These are phyloP conservation scores for Xyrauchen texanus DNA, from an alignment of 2,113 vertebrate genomes.

Conservation along the genomic window DNA sequence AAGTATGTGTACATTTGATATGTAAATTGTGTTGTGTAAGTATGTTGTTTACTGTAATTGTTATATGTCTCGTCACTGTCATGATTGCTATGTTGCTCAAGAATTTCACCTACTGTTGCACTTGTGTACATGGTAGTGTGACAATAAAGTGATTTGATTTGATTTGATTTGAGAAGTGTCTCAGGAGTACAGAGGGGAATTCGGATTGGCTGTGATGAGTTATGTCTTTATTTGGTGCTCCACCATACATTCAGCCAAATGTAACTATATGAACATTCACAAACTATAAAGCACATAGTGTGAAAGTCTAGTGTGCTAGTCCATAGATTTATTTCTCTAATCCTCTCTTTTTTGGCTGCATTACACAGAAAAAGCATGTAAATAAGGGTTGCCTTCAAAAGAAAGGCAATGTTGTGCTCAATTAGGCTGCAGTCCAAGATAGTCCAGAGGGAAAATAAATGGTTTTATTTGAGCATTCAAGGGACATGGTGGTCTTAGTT, in stretches of 20 bases:
- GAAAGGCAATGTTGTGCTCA: conserved; percentile 7
- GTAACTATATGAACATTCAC: background rate
- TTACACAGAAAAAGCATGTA: conserved; percentile 9
- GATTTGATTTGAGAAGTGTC: too few relatives aligned
- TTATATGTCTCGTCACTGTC: too few relatives aligned
- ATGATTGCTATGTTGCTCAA: too few relatives aligned
- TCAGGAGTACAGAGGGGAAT: too few relatives aligned
- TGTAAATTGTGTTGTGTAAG: too few relatives aligned
- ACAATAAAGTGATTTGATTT: too few relatives aligned
- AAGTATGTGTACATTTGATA: too few relatives aligned
- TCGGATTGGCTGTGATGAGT: background rate
- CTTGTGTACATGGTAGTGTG: too few relatives aligned
- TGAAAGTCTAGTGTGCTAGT: background rate
- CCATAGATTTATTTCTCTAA: background rate
- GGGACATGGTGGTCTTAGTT: conserved; percentile 13
- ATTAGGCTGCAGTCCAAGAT: conserved; percentile 46
- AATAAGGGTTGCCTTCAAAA: conserved; percentile 6
- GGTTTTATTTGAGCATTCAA: conserved; percentile 51
- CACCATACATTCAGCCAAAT: background rate
- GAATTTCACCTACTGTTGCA: too few relatives aligned
- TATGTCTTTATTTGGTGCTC: background rate
- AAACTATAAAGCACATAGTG: background rate
- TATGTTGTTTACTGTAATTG: too few relatives aligned
- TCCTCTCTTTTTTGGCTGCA: background rate
- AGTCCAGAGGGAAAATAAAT: conserved; percentile 46